A percentile compares a stretch with the other conserved stretches of the same genome.
Evolutionary conservation across 2,888 invertebrate species (phyloP).

Genomic region (Baccha elongata): DNA sequence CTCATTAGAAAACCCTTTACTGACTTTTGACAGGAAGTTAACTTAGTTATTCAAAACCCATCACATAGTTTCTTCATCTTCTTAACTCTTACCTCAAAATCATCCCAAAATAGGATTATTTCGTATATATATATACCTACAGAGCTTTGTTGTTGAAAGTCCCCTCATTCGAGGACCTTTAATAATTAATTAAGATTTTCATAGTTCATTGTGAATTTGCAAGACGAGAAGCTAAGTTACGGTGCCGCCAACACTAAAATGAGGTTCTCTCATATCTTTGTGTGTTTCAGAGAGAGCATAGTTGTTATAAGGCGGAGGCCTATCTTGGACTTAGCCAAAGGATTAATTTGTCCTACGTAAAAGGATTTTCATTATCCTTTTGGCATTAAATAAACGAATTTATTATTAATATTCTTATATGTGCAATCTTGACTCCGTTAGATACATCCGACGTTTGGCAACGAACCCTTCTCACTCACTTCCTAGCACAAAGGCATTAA

Average conservation of each 20-base stretch:
- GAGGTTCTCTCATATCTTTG: neutral
- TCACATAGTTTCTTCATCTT: constrained; percentile 52
- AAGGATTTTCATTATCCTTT: constrained; percentile 54
- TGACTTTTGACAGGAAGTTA: constrained; percentile 63
- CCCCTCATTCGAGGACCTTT: constrained; percentile 54
- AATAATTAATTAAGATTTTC: constrained; percentile 69
- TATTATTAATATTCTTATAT: constrained; percentile 56
- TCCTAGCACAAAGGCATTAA: constrained; percentile 38
- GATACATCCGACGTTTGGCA: neutral
- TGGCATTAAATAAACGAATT: constrained; percentile 52
- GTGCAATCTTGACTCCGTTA: neutral
- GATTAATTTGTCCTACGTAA: constrained; percentile 60
- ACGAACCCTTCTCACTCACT: constrained; percentile 1
- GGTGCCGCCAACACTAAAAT: neutral
- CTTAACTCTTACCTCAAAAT: constrained; percentile 7
- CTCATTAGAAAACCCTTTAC: constrained; percentile 7
- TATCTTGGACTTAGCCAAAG: constrained; percentile 44
- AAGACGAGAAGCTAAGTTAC: neutral
- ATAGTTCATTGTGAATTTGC: constrained; percentile 52
- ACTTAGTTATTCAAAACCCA: constrained; percentile 61
- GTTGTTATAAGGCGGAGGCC: neutral
- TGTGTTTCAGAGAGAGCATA: neutral
- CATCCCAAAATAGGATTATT: constrained; percentile 33
- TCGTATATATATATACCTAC: constrained; percentile 6
- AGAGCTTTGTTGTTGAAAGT: constrained; percentile 28